Percentiles rank a stretch among this genome's conserved stretches.
Evolutionary conservation across 2,113 vertebrate species (phyloP).

Genomic region (Myanophis thanlyinensis): DNA sequence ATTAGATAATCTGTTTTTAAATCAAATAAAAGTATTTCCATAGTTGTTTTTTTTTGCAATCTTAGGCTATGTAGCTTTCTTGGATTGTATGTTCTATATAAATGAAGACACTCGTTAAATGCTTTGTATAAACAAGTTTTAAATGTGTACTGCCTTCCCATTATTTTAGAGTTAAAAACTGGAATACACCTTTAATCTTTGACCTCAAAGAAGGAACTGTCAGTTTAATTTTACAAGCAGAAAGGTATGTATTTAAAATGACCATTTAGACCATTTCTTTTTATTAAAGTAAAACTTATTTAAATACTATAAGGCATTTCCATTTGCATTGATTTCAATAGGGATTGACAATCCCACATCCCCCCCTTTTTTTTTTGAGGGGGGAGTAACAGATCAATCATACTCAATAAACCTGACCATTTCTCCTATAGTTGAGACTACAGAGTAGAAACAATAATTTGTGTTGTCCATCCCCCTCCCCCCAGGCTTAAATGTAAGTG

Average conservation of each 20-base stretch:
- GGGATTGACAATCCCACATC: background rate
- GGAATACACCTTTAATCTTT: slow-evolving; percentile 97
- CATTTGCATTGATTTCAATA: background rate
- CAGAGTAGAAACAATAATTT: background rate
- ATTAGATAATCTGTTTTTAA: background rate
- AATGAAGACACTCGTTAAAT: background rate
- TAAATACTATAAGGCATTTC: background rate
- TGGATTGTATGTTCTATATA: background rate
- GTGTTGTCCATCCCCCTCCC: background rate
- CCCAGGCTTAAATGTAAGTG: background rate
- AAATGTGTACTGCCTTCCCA: slow-evolving; percentile 17
- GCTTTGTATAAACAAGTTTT: background rate
- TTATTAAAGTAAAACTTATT: background rate
- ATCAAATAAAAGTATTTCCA: background rate
- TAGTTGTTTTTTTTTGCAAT: background rate
- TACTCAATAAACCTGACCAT: background rate
- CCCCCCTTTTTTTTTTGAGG: background rate
- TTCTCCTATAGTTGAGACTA: background rate
- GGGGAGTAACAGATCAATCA: background rate
- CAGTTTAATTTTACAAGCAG: slow-evolving; percentile 91
- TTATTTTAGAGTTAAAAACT: slow-evolving; percentile 85
- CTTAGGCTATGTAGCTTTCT: background rate
- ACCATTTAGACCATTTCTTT: background rate
- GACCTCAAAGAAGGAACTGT: slow-evolving; percentile 95
- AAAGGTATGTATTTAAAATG: slow-evolving; percentile 77